These are phyloP conservation scores for Hemibagrus wyckioides DNA, from an alignment of 2,113 vertebrate species.

Conservation along the genomic window DNA sequence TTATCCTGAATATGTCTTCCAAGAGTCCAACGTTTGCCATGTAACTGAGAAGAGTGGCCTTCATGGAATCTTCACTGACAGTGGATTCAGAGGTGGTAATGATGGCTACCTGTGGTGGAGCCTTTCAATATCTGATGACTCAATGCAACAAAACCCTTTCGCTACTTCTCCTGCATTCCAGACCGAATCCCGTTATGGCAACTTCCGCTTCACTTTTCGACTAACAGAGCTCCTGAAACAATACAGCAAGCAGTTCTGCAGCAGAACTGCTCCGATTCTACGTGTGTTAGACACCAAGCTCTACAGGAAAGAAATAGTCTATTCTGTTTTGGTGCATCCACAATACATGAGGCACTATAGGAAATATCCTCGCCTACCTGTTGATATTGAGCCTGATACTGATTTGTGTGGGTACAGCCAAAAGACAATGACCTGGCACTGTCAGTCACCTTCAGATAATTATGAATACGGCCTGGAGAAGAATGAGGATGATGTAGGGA, in stretches of 20 bases:
- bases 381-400: fast-evolving
- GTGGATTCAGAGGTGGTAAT: constrained; percentile 7
- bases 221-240: constrained; percentile 8
- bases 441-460: constrained; percentile 42
- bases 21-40: constrained; percentile 15
- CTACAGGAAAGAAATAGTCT: constrained; percentile 17
- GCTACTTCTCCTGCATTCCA: constrained; percentile 42
- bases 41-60: constrained; percentile 23
- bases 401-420: constrained; percentile 26
- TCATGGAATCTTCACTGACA: background rate
- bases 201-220: constrained; percentile 43
- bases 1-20: constrained; percentile 35
- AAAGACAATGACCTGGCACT: constrained; percentile 10
- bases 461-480: background rate
- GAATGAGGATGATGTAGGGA: background rate
- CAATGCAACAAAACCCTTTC: background rate
- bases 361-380: constrained; percentile 24
- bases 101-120: constrained; percentile 10
- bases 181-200: constrained; percentile 36
- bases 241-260: constrained; percentile 10
- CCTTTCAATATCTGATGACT: constrained; percentile 2
- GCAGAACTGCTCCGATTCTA: background rate
- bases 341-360: background rate
- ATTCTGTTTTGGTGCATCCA: constrained; percentile 44
- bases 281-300: constrained; percentile 20